These are phyloP conservation scores for Porites lobata DNA, from an alignment of 92 coral and sea anemone species.

Conservation along the genomic window DNA sequence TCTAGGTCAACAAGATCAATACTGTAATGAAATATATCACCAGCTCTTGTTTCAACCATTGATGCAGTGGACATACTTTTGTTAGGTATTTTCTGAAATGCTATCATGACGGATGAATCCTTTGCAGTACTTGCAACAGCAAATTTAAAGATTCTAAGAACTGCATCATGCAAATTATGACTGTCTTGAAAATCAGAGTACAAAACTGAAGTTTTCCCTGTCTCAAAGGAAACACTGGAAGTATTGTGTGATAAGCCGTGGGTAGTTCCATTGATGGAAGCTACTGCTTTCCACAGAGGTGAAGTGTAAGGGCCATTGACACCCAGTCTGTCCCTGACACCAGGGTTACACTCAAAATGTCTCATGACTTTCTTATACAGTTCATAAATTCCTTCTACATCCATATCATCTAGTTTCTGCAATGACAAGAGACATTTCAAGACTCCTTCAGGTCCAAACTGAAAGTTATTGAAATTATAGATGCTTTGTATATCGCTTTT, in stretches of 20 bases:
- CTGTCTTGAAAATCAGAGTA: conserved; percentile 45
- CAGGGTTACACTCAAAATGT: conserved; percentile 57
- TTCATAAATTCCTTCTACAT: conserved; percentile 78
- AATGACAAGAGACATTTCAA: conserved; percentile 69
- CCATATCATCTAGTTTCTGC: conserved; percentile 86
- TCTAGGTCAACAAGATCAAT: conserved; percentile 94
- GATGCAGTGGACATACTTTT: background rate
- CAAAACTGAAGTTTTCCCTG: background rate
- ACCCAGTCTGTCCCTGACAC: conserved; percentile 52
- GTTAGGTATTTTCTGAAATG: conserved; percentile 71
- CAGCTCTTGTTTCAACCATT: conserved; percentile 6
- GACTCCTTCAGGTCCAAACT: conserved; percentile 86
- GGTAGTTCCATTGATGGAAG: background rate
- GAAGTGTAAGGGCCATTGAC: conserved; percentile 70
- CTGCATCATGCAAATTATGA: conserved; percentile 24
- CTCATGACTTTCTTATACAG: conserved; percentile 61
- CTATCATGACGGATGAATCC: conserved; percentile 92
- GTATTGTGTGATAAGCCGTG: background rate
- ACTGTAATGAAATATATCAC: conserved; percentile 60
- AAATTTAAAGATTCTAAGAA: conserved; percentile 78
- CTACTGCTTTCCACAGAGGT: conserved; percentile 68
- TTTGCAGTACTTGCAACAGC: conserved; percentile 90
- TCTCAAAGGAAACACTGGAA: background rate
- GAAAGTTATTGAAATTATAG: background rate
- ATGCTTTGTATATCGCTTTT: background rate